phyloP scores from a whole-genome alignment of 64 coral and sea anemone genomes.

The Actinia tenebrosa region DNA sequence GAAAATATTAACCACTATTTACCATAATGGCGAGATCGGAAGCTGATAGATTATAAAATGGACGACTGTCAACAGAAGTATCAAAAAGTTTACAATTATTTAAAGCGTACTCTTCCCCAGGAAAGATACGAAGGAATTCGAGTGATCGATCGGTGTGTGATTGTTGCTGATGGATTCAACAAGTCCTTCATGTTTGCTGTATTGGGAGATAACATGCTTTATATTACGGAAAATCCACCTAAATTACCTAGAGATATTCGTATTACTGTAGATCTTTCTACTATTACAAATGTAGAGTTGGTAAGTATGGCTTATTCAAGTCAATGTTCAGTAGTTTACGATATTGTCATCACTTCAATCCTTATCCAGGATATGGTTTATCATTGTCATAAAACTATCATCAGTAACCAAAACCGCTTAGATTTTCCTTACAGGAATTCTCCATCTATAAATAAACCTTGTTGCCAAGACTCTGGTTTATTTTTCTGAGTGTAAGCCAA shows the following conservation, averaged over 20 bases:
- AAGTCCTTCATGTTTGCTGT: constrained; percentile 85
- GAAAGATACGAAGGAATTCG: constrained; percentile 84
- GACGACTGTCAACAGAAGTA: constrained; percentile 78
- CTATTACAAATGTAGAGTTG: constrained; percentile 67
- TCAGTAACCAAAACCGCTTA: too few species aligned
- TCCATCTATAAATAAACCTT: background rate
- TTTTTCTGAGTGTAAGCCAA: background rate
- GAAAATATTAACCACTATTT: background rate
- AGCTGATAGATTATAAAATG: constrained; percentile 10
- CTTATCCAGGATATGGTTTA: background rate
- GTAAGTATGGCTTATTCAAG: constrained; percentile 42
- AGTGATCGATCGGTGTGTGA: constrained; percentile 87
- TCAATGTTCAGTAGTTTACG: background rate
- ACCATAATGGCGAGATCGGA: background rate
- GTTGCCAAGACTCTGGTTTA: background rate
- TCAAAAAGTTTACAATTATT: constrained; percentile 95
- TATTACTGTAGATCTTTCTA: constrained; percentile 63
- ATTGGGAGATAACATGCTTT: constrained; percentile 81
- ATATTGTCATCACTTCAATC: background rate
- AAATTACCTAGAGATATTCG: constrained; percentile 78
- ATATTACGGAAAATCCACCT: constrained; percentile 93
- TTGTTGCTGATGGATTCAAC: constrained; percentile 80
- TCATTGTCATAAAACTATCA: background rate
- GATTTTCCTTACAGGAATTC: background rate
- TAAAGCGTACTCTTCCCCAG: constrained; percentile 83